phyloP scores from a whole-genome alignment of 2,888 invertebrate genomes.

The Zygogramma bicolorata region DNA sequence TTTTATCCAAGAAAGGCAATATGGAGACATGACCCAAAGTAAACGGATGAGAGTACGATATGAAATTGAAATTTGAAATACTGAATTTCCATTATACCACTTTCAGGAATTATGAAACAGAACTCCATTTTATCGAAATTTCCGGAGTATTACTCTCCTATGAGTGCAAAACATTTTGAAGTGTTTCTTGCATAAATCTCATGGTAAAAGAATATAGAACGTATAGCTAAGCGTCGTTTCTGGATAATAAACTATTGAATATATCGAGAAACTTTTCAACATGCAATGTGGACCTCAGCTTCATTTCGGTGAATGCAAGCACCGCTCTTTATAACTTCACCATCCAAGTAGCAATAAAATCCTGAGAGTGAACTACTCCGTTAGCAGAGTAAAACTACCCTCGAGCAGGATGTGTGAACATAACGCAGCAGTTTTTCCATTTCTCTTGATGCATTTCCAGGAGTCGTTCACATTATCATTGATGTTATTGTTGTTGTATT shows the following conservation, averaged over 20 bases:
- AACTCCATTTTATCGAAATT: too few species aligned
- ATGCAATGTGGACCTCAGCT: slow-evolving; percentile 22
- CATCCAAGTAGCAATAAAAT: slow-evolving; percentile 17
- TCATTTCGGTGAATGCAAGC: slow-evolving; percentile 30
- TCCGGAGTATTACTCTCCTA: too few species aligned
- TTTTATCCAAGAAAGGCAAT: too few species aligned
- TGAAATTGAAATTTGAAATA: too few species aligned
- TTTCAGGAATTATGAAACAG: too few species aligned
- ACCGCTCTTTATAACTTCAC: slow-evolving; percentile 31
- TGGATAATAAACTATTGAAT: slow-evolving; percentile 41
- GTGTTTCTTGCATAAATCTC: too few species aligned
- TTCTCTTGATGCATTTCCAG: not conserved
- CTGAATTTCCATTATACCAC: too few species aligned
- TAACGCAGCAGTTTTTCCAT: not conserved
- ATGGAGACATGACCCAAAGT: too few species aligned
- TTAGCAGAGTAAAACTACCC: not conserved
- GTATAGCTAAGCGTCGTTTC: slow-evolving; percentile 21
- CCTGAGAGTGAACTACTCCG: slow-evolving; percentile 15
- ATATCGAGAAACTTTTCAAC: slow-evolving; percentile 36
- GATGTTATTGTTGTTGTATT: not conserved
- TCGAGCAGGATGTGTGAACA: not conserved
- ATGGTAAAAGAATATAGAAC: slow-evolving; percentile 32
- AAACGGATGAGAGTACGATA: too few species aligned
- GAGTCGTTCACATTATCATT: not conserved
- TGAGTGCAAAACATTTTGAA: not conserved